Evolutionary conservation across 2,113 vertebrate species (phyloP).

Genomic region (Thalassoma bifasciatum): DNA sequence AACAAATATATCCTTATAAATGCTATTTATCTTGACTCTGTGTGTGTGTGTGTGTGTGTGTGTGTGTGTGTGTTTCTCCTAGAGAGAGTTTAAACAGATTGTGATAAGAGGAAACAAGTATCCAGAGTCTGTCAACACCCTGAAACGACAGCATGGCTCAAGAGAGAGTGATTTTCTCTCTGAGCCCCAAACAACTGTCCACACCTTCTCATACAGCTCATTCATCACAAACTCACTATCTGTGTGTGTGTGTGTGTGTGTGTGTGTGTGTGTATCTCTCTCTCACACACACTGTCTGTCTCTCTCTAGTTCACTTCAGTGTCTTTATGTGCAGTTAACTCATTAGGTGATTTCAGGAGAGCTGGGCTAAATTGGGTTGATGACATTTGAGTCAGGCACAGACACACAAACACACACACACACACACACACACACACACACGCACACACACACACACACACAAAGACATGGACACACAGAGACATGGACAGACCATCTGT

Average conservation of each 20-base stretch:
- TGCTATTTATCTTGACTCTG: too few relatives aligned
- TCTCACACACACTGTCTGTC: not conserved
- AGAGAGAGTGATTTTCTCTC: slow-evolving; percentile 14
- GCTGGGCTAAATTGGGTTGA: not conserved
- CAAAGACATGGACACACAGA: not conserved
- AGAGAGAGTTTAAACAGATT: not conserved
- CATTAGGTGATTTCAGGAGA: not conserved
- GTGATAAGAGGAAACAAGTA: not conserved
- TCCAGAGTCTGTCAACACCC: slow-evolving; percentile 4
- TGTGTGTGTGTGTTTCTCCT: too few relatives aligned
- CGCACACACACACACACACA: not conserved
- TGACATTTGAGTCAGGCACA: not conserved
- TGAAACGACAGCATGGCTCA: slow-evolving; percentile 23
- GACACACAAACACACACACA: not conserved
- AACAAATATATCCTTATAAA: too few relatives aligned
- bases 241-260: too few relatives aligned
- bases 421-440: not conserved
- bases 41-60: too few relatives aligned
- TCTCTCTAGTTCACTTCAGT: not conserved
- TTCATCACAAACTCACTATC: not conserved
- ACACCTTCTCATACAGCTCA: slow-evolving; percentile 1
- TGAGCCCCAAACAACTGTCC: slow-evolving; percentile 19
- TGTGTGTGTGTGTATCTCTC: too few relatives aligned
- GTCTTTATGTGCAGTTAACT: not conserved
- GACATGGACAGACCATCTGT: not conserved